Base-by-base conservation (phyloP, 2,113 vertebrate species). In the Athene noctua region DNA sequence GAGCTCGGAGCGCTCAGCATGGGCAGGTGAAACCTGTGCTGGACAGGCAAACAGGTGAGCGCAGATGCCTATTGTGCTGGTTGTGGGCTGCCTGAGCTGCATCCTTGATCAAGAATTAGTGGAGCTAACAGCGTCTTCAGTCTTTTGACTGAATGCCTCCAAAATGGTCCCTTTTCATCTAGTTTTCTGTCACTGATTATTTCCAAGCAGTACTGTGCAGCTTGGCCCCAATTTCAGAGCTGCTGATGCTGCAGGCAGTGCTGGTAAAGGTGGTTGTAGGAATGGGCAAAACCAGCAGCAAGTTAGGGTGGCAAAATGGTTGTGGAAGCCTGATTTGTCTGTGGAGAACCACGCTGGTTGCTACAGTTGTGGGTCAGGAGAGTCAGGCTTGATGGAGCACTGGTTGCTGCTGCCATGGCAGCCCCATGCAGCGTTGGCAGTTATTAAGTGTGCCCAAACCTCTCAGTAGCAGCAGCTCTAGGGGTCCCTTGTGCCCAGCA, bases 391-490 rank as follows among this genome's bases (percentile, higher is more conserved):
- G 18, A 6, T 20, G 34, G 38, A 57, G 51, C 27, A 11, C 32
- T 26, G 13, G 6, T 7, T 18, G 65, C 38, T 59, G 15, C 47
- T 77, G 49, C 49, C 73, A 26, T 1, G 0, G 58, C 46, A 73
- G 59, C 34, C 49, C 15, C 0, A 0, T 34, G 65, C n/a, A 42
- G 42, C 0, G 0, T 16, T 23, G 30, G 52, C 63, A 25, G 32
- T 19, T 54, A 13, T 55, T 30, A 14, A 77, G 32, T 13, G 30
- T 74, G 55, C 40, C 55, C 55, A 81, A 9, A 84, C 16, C 51
- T 70, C 42, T 22, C 63, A 14, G 25, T 4, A 23, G 20, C 68
- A 62, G 81, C 16, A 68, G 40, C 38, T 34, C 46, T 14, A 32
- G 49, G 20, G 22, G 6, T 17, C 20, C 32, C 57, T 26, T 30